Evolutionary conservation across 1,140 invertebrate species (phyloP), one percentile per base, ranked within the genome.

Genomic region (Mya arenaria): DNA sequence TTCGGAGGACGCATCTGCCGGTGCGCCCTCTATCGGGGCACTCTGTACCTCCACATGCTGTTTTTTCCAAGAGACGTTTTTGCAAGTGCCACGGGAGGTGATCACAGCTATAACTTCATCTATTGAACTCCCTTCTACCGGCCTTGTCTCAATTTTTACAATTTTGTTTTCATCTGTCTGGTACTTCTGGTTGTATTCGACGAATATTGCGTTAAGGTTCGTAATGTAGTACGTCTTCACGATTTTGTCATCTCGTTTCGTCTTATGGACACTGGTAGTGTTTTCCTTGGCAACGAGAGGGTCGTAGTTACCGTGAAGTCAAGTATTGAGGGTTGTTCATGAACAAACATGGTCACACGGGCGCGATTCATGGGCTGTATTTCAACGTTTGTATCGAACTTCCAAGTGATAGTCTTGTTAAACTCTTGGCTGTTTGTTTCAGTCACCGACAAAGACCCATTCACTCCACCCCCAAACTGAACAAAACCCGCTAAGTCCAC

Each of bases 41-140:
- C 68, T 60, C 39, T 81, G 55, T 32, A 81, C 79, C 52, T 73
- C 28, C 36, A 81, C 79, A 36, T 81, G 79, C 25, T 81, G 79
- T 25, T 81, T 81, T 60, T 63, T 81, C 8, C 34, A 81, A 2
- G 66, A 60, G 17, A 72, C 39, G 25, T 72, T 65, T 37, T 30
- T 81, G 23, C 79, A 81, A 0, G 71, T 58, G 25, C 79, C 79
- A 65, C 60, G 66, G 34, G 79, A n/a, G 17, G 19, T 23, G 48
- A 52, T 52, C 2, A 52, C 48, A 52, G 25, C 48, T n/a, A 52
- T 52, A 8, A 23, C 48, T 17, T 52, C 48, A 52, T 52, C 48
- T 2, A 52, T 52, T 4, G 48, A 4, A 4, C 25, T 52, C 25
- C 48, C 48, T 17, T 17, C 17, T n/a, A 52, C 48, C 2, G 48